A percentile compares a stretch with the other conserved stretches of the same genome.
Conservation (phyloP, 2,113 vertebrate genomes). For the Drymodes brunneopygia region DNA sequence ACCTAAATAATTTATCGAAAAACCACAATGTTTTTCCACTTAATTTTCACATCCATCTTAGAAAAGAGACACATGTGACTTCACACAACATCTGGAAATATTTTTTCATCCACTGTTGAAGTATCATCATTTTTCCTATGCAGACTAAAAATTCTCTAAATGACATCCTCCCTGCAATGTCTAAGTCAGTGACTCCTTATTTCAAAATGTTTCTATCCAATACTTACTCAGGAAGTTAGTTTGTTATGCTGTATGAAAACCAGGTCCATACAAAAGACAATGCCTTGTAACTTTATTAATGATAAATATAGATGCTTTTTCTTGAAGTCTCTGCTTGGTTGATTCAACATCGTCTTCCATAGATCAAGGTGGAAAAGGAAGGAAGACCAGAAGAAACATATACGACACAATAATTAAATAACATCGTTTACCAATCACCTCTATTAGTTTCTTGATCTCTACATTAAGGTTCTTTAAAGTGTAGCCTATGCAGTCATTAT, state of each 20-base stretch:
- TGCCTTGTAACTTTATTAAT: background rate
- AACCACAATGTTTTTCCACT: background rate
- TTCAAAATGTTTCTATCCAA: background rate
- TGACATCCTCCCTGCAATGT: background rate
- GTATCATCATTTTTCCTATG: background rate
- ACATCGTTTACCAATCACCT: background rate
- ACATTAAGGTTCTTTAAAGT: background rate
- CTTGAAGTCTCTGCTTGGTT: background rate
- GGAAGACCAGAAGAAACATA: background rate
- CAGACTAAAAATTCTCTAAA: background rate
- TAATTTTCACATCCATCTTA: background rate
- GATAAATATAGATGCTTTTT: background rate
- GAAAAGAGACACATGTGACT: rapidly evolving
- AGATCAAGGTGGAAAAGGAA: background rate
- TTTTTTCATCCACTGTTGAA: background rate
- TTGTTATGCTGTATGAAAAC: background rate
- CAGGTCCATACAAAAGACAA: background rate
- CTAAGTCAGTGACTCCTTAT: background rate
- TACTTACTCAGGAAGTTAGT: background rate
- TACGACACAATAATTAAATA: background rate
- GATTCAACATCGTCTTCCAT: background rate
- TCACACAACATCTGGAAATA: background rate
- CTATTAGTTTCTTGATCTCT: background rate
- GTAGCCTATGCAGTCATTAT: background rate
- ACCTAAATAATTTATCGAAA: background rate